Evolutionary conservation across 2,113 vertebrate species (phyloP).

Genomic region (Uria lomvia): DNA sequence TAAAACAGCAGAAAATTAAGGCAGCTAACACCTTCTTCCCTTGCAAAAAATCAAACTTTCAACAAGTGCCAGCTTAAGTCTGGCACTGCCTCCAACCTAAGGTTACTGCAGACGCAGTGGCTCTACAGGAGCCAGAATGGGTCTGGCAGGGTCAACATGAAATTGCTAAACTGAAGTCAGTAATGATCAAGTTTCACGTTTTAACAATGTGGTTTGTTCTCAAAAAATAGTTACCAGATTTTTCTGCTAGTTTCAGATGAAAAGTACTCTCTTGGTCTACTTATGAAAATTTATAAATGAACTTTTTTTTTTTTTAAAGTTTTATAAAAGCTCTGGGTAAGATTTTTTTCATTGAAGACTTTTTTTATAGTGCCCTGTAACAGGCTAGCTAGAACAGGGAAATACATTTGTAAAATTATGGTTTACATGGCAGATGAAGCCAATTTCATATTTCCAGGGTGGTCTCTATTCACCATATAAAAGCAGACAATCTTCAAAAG

Average conservation of each 20-base stretch:
- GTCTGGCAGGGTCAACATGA: background rate
- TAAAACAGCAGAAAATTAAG: background rate
- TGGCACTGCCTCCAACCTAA: background rate
- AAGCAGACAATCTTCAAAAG: background rate
- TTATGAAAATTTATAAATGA: background rate
- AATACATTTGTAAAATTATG: background rate
- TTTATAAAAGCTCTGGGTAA: background rate
- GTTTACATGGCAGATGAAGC: background rate
- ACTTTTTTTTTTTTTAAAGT: background rate
- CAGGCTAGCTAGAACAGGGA: background rate
- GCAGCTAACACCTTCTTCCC: background rate
- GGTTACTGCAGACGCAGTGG: background rate
- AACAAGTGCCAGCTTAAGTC: background rate
- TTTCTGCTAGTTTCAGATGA: background rate
- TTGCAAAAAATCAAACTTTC: background rate
- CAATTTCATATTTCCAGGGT: background rate
- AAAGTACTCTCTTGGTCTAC: background rate
- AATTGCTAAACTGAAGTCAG: background rate
- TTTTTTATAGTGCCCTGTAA: background rate
- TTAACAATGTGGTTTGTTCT: background rate
- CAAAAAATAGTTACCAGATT: background rate
- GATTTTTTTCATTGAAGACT: background rate
- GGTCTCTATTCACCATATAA: background rate
- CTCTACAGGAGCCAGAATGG: background rate
- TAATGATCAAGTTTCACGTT: background rate